These are phyloP conservation scores for Hydrolagus colliei DNA, from an alignment of 2,797 vertebrate species.

Conservation along the genomic window DNA sequence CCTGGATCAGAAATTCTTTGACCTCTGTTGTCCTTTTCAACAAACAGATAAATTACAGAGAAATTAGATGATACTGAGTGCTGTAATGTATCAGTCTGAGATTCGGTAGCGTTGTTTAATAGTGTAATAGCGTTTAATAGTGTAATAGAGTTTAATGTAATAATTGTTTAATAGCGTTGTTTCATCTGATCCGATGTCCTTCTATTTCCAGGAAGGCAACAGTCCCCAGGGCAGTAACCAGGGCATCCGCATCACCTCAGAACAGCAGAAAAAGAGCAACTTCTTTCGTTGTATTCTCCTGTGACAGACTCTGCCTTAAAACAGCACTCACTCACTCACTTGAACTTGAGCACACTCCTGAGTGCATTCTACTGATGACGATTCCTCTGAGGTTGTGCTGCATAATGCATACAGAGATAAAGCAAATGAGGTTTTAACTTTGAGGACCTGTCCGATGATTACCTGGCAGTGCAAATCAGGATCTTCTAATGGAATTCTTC, in stretches of 20 bases:
- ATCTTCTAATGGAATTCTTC: conserved; percentile 21
- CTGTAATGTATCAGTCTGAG: too few species aligned
- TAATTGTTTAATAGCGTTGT: too few species aligned
- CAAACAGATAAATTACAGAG: too few species aligned
- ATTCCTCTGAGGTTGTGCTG: conserved; percentile 43
- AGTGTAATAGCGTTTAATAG: too few species aligned
- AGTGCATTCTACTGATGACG: conserved; percentile 36
- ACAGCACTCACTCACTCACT: conserved; percentile 51
- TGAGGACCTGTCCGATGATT: conserved; percentile 48
- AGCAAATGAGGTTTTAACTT: conserved; percentile 48
- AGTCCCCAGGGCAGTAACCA: conserved; percentile 82
- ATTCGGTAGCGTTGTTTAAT: too few species aligned
- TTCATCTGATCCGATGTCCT: conserved; percentile 35
- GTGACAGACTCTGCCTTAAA: conserved; percentile 71
- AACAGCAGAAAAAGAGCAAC: conserved; percentile 90
- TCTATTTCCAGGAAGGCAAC: conserved; percentile 79
- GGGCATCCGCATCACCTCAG: conserved; percentile 84
- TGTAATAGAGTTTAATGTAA: too few species aligned
- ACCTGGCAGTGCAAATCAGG: conserved; percentile 13
- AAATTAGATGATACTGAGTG: too few species aligned
- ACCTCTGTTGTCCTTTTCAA: too few species aligned
- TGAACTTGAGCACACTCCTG: conserved; percentile 68
- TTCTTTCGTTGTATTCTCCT: conserved; percentile 93
- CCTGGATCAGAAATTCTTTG: too few species aligned
- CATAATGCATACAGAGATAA: conserved; percentile 45